Evolutionary conservation across 2,888 invertebrate genomes (phyloP).

Genomic region (Disparrhopalites patrizii): DNA sequence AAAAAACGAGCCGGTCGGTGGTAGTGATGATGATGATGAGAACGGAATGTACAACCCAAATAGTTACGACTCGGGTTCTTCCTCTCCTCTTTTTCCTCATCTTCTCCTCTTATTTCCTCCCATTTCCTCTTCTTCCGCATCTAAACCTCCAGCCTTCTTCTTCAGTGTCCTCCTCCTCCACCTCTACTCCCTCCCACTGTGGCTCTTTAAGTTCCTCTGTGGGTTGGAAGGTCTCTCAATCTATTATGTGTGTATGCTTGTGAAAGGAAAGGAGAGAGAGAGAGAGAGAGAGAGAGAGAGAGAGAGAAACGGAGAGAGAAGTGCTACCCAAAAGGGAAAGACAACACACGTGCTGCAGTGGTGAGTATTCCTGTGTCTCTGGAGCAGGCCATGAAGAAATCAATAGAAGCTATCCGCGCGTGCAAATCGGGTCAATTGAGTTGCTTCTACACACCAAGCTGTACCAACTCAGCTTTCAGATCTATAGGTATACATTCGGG

Average conservation of each 20-base stretch:
- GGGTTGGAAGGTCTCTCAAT: not conserved
- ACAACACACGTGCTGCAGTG: conserved; percentile 24
- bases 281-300: not conserved
- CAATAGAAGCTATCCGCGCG: conserved; percentile 39
- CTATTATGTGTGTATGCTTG: not conserved
- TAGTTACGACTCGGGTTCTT: not conserved
- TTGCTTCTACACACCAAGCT: conserved; percentile 29
- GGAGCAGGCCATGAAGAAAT: conserved; percentile 29
- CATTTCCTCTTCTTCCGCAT: no score
- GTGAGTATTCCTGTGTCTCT: conserved; percentile 11
- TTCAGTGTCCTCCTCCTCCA: not conserved
- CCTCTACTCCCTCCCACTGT: not conserved
- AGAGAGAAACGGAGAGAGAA: no score
- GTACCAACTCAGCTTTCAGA: not conserved
- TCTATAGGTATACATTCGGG: not conserved
- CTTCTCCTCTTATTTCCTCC: not conserved
- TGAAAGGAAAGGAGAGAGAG: not conserved
- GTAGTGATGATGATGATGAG: not conserved
- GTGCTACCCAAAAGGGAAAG: no score
- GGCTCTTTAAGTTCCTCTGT: not conserved
- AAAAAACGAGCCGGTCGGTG: conserved; percentile 2
- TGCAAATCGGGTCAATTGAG: conserved; percentile 42
- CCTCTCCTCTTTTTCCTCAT: not conserved
- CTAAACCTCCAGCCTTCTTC: not conserved
- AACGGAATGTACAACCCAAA: not conserved